Evolutionary conservation across 2,888 invertebrate species (phyloP).

Genomic region (Patella depressa): DNA sequence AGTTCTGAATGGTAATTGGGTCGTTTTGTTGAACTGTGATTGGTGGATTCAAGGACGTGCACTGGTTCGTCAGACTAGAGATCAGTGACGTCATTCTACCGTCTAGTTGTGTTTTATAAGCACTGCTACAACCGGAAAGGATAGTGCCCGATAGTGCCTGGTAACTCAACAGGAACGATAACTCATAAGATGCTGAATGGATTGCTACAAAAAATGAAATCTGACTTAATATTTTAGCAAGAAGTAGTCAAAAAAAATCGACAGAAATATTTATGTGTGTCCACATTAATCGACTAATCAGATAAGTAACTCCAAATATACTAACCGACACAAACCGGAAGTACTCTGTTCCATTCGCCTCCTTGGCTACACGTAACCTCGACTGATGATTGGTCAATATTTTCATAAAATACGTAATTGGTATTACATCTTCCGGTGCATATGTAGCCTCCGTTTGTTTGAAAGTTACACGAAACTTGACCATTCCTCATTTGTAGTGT

Average conservation of each 20-base stretch:
- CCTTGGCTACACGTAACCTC: slow-evolving; percentile 33
- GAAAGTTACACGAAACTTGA: slow-evolving; percentile 29
- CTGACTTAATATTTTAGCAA: neutral
- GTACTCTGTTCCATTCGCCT: slow-evolving; percentile 39
- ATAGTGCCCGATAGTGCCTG: too few relatives aligned
- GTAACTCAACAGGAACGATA: slow-evolving; percentile 19
- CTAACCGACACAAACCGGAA: slow-evolving; percentile 47
- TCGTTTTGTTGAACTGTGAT: neutral
- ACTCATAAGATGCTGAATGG: slow-evolving; percentile 23
- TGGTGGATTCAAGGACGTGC: slow-evolving; percentile 11
- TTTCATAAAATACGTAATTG: slow-evolving; percentile 45
- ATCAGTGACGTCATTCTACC: slow-evolving; percentile 20
- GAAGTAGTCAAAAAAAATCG: neutral
- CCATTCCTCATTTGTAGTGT: slow-evolving; percentile 39
- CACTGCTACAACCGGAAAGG: slow-evolving; percentile 2
- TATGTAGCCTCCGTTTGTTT: slow-evolving; percentile 26
- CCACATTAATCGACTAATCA: too few relatives aligned
- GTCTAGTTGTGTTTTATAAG: slow-evolving; percentile 20
- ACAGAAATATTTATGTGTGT: neutral
- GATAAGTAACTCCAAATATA: neutral
- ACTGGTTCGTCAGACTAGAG: slow-evolving; percentile 25
- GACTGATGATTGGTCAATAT: slow-evolving; percentile 27
- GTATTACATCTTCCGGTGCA: slow-evolving; percentile 44
- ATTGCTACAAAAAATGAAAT: slow-evolving; percentile 21
- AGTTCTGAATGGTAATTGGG: neutral